phyloP scores from a whole-genome alignment of 2,113 vertebrate species.

The Conger conger region DNA sequence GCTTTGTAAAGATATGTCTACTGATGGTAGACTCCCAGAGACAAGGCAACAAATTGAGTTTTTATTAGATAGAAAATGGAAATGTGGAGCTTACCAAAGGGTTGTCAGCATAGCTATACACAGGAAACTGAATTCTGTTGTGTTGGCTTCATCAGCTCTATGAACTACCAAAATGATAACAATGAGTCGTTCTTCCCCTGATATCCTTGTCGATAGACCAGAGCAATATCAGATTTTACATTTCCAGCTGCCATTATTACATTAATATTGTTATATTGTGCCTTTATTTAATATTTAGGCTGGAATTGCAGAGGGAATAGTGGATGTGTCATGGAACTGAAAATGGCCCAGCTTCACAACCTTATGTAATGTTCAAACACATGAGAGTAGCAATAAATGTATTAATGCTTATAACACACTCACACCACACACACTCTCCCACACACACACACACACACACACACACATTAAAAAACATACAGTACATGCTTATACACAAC shows the following conservation, averaged over 20 bases:
- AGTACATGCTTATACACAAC: too few species aligned
- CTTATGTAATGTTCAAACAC: neutral
- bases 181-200: neutral
- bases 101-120: neutral
- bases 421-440: neutral
- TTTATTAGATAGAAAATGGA: conserved; percentile 23
- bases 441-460: neutral
- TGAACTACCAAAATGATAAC: neutral
- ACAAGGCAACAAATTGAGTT: neutral
- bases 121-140: neutral
- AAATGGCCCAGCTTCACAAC: neutral
- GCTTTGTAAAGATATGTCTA: neutral
- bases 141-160: neutral
- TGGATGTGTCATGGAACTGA: neutral
- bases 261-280: neutral
- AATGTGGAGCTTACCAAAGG: neutral
- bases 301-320: neutral
- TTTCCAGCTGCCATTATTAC: neutral
- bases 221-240: neutral
- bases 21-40: neutral
- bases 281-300: neutral
- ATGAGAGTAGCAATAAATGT: neutral
- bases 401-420: neutral
- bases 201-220: neutral
- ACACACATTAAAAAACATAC: too few species aligned